Base-by-base conservation (phyloP, 2,797 vertebrate genomes). In the Scolopax rusticola region DNA sequence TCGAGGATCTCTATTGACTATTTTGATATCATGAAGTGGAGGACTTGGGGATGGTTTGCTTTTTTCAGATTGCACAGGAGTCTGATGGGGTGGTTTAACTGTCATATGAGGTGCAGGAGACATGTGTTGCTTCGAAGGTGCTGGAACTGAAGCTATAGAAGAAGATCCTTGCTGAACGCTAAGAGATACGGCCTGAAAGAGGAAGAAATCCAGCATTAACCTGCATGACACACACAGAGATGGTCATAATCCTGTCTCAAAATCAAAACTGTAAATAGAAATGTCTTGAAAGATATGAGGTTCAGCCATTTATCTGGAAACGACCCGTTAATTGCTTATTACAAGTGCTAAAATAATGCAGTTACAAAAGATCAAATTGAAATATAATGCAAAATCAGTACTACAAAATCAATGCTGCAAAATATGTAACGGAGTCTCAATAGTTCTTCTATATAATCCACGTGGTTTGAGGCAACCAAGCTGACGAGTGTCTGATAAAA, bases 1-100 rank as follows among this genome's bases (percentile, higher is more conserved):
- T 51, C 99, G 99, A 57, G 99, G 99, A 97, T 99, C 99, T 96
- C 99, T 98, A 68, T 98, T 99, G 48, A 98, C 93, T 19, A 97
- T 95, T 96, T 99, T 99, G 23, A 98, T 54, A 59, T 99, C 99
- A 14, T 98, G 84, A 74, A 98, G 98, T 56, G 98, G 98, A 54
- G 98, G 97, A 33, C 98, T 95, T 51, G 97, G 95, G 84, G 97
- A 97, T 78, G 97, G 95, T 67, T 93, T 97, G 53, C 9, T 97
- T 97, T 98, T 99, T 81, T 98, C 98, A 17, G 97, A 84, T 61
- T 97, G 98, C 73, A 97, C 71, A 84, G 97, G 86, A 95, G 96
- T 50, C 78, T 98, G 97, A 70, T 98, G 95, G 68, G 90, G 82
- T 96, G 96, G 71, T 98, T 98, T 99, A 38, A 97, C 91, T 19